phyloP scores from a whole-genome alignment of 2,797 vertebrate species.

The Acrossocheilus fasciatus region DNA sequence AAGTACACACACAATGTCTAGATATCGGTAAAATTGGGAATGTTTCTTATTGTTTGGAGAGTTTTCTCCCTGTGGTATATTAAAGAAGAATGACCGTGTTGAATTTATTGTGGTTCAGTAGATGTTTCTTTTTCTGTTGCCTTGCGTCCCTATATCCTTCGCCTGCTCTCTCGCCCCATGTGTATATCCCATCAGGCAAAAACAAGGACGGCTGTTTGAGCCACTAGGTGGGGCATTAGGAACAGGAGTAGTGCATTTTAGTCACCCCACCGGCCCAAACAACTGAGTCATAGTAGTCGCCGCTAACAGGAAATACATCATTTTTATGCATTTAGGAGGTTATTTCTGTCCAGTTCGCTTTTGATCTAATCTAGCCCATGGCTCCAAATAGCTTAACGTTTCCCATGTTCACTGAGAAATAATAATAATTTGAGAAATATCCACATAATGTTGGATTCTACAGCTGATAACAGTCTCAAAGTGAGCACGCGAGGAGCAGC shows the following conservation, averaged over 20 bases:
- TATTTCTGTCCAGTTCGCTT: conserved; percentile 69
- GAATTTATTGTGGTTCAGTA: conserved; percentile 47
- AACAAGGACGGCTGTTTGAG: conserved; percentile 67
- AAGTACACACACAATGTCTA: conserved; percentile 72
- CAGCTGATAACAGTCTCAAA: conserved; percentile 80
- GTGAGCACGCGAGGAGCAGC: conserved; percentile 77
- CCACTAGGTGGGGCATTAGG: conserved; percentile 70
- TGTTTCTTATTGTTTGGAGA: conserved; percentile 77
- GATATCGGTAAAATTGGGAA: conserved; percentile 76
- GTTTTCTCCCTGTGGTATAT: conserved; percentile 74
- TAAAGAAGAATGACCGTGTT: conserved; percentile 62
- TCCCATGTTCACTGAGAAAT: conserved; percentile 61
- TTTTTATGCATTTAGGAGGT: conserved; percentile 65
- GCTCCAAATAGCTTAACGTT: conserved; percentile 51
- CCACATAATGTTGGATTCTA: conserved; percentile 67
- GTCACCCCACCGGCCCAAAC: conserved; percentile 71
- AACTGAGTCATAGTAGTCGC: conserved; percentile 68
- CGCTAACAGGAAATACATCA: conserved; percentile 67
- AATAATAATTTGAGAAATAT: conserved; percentile 66
- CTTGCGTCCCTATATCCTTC: conserved; percentile 38
- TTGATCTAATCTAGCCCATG: conserved; percentile 71
- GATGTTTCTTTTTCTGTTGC: conserved; percentile 37
- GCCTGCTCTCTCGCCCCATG: conserved; percentile 33
- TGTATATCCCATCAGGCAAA: conserved; percentile 67
- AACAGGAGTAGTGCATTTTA: conserved; percentile 74